Evolutionary conservation across 2,113 vertebrate genomes (phyloP).

Genomic region (Axis porcinus): DNA sequence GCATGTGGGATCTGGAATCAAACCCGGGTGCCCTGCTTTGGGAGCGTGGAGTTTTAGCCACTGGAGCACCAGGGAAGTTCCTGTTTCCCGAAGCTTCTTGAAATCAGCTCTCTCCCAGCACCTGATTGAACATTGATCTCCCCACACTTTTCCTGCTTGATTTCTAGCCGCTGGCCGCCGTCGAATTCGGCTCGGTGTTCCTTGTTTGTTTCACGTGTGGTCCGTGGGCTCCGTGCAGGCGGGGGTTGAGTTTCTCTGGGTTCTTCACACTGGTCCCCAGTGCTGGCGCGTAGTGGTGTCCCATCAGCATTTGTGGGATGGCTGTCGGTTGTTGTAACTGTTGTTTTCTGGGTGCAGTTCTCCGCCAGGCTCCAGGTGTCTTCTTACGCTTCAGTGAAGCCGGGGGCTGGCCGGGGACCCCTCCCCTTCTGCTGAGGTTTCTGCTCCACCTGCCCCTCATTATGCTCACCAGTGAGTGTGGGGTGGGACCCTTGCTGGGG

Average conservation of each 20-base stretch:
- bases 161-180: not conserved
- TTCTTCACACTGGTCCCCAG: no score
- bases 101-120: not conserved
- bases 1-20: not conserved
- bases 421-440: not conserved
- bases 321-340: accelerated
- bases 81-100: not conserved
- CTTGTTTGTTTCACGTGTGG: not conserved
- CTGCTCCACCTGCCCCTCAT: accelerated
- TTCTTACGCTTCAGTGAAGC: not conserved
- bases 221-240: accelerated
- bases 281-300: not conserved
- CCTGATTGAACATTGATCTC: not conserved
- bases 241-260: not conserved
- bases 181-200: accelerated
- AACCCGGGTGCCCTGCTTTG: not conserved
- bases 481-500: not conserved
- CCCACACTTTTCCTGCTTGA: not conserved
- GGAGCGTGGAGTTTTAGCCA: not conserved
- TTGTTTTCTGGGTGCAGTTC: not conserved
- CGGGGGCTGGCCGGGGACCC: accelerated
- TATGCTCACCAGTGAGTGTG: accelerated
- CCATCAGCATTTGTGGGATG: not conserved
- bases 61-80: not conserved
- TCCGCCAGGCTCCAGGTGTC: not conserved